Evolutionary conservation across 1,140 invertebrate genomes (phyloP).

Genomic region (Drosophila ogumai): DNA sequence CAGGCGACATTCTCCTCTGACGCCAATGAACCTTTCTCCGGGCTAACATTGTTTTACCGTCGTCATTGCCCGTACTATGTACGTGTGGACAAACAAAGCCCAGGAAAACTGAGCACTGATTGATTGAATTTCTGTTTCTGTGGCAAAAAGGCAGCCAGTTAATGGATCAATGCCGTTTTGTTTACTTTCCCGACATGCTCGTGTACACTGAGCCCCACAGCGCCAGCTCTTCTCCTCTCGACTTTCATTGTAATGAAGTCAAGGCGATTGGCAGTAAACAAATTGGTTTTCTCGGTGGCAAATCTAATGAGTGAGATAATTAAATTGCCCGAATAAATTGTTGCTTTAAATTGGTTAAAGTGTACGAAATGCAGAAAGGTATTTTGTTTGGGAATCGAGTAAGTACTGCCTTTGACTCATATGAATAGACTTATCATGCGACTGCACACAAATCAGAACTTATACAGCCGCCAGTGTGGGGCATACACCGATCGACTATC

Average conservation of each 20-base stretch:
- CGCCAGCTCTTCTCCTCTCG: neutral
- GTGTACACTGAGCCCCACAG: constrained; percentile 10
- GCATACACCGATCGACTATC: too few species aligned
- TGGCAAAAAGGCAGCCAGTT: constrained; percentile 31
- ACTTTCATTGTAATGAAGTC: constrained; percentile 27
- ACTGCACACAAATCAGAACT: too few species aligned
- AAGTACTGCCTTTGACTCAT: too few species aligned
- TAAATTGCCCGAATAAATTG: neutral
- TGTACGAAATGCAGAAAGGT: neutral
- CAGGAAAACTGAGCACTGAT: constrained; percentile 39
- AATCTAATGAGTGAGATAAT: constrained; percentile 9
- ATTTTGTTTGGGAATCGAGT: too few species aligned
- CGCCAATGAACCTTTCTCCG: neutral
- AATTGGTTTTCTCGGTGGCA: constrained; percentile 16
- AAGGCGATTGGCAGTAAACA: constrained; percentile 19
- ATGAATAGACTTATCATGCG: too few species aligned
- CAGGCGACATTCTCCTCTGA: constrained; percentile 38
- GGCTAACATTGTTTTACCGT: constrained; percentile 7
- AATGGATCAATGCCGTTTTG: constrained; percentile 51
- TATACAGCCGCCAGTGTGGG: too few species aligned
- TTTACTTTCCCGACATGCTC: constrained; percentile 25
- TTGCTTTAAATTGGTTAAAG: neutral
- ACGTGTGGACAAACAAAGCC: constrained; percentile 40
- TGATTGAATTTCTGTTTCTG: constrained; percentile 58
- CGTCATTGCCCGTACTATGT: neutral